phyloP scores from a whole-genome alignment of 1,140 invertebrate species.

The Lucilia sericata region DNA sequence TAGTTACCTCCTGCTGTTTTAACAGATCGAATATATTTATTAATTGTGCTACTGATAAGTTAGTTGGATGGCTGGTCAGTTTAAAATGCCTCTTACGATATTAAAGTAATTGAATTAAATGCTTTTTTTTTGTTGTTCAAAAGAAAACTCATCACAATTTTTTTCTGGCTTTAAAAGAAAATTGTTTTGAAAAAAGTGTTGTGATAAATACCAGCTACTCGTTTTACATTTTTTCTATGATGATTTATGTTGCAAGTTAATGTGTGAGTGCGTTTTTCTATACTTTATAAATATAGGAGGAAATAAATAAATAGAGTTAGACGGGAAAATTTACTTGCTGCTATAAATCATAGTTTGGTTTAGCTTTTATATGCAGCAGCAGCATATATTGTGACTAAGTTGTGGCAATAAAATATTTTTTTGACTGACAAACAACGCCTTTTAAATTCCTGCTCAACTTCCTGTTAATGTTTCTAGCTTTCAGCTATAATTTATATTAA shows the following conservation, averaged over 20 bases:
- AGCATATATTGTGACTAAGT: neutral
- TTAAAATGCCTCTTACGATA: neutral
- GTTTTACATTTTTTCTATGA: slow-evolving; percentile 2
- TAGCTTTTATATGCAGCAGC: neutral
- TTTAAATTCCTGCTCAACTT: neutral
- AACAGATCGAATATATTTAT: slow-evolving; percentile 19
- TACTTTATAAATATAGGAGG: neutral
- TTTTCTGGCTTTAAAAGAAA: neutral
- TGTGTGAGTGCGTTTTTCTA: neutral
- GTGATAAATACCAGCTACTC: slow-evolving; percentile 19
- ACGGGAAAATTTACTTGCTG: neutral
- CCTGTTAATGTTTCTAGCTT: neutral
- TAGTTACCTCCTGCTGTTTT: slow-evolving; percentile 1
- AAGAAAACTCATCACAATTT: slow-evolving; percentile 16
- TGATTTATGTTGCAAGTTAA: neutral
- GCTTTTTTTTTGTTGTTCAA: neutral
- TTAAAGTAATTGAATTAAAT: slow-evolving; percentile 21
- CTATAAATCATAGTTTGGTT: slow-evolving; percentile 6
- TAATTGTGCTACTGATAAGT: neutral
- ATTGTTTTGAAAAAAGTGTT: neutral
- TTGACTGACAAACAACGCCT: slow-evolving; percentile 26
- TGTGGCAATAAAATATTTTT: neutral
- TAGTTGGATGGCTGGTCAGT: neutral
- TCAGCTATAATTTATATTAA: neutral
- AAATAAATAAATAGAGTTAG: neutral